These are phyloP conservation scores for Cerastis leucographa DNA, from an alignment of 2,888 invertebrate species.

Conservation along the genomic window DNA sequence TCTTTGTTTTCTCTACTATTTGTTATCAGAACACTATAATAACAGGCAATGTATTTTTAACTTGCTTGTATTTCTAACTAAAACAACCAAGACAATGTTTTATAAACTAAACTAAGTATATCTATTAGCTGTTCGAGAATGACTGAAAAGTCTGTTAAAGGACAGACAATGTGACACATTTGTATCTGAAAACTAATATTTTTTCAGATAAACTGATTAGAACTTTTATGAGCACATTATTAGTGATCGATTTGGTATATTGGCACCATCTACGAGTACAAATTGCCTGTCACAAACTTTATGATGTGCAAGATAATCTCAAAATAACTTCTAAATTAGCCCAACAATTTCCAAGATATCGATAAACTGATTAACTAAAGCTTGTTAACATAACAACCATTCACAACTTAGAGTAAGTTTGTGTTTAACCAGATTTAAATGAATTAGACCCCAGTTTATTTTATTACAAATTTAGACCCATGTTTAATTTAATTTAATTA, in stretches of 20 bases:
- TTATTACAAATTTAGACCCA: slow-evolving; percentile 9
- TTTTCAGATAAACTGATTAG: not conserved
- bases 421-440: slow-evolving; percentile 4
- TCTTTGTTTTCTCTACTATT: not conserved
- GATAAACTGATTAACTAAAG: slow-evolving; percentile 3
- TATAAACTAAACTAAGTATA: not conserved
- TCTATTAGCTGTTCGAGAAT: not conserved
- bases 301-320: not conserved
- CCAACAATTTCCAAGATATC: not conserved
- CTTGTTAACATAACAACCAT: not conserved
- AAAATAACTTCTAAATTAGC: not conserved
- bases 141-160: not conserved
- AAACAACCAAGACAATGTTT: not conserved
- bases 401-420: not conserved
- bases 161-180: not conserved
- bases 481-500: not conserved
- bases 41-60: not conserved
- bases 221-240: not conserved
- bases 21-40: not conserved
- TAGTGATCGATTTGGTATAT: not conserved
- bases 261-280: not conserved
- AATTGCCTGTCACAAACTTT: not conserved
- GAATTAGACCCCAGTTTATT: slow-evolving; percentile 17
- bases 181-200: too few species aligned
- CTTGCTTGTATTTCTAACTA: not conserved